Conservation (phyloP, 2,888 invertebrate species). For the Dolichopus griseipennis region DNA sequence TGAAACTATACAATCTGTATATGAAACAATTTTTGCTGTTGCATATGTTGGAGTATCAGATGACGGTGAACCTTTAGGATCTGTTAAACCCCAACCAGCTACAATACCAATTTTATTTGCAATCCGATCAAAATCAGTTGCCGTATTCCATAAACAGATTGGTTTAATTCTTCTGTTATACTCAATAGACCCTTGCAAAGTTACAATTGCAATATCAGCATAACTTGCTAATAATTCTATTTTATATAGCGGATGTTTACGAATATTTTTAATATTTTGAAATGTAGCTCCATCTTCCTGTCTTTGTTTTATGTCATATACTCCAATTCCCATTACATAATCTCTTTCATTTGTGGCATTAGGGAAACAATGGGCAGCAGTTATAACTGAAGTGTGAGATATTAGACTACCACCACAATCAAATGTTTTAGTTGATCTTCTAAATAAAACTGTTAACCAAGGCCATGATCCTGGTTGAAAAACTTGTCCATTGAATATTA, state of each 20-base stretch:
- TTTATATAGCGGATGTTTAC: slow-evolving; percentile 42
- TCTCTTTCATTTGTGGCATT: slow-evolving; percentile 19
- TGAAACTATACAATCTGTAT: slow-evolving; percentile 45
- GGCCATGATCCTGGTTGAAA: slow-evolving; percentile 24
- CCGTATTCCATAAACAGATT: slow-evolving; percentile 33
- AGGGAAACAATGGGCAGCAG: slow-evolving; percentile 44
- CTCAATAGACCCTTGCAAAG: slow-evolving; percentile 33
- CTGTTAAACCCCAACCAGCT: slow-evolving; percentile 34
- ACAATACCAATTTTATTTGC: slow-evolving; percentile 40
- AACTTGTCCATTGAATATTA: slow-evolving; percentile 19
- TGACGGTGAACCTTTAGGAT: slow-evolving; percentile 21
- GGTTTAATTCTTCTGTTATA: slow-evolving; percentile 31
- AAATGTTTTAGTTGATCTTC: slow-evolving; percentile 28
- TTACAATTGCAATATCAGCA: slow-evolving; percentile 46
- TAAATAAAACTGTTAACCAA: slow-evolving; percentile 14
- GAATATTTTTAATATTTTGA: slow-evolving; percentile 28
- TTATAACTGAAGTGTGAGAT: slow-evolving; percentile 33
- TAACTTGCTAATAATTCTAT: slow-evolving; percentile 32
- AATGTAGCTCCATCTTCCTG: slow-evolving; percentile 32
- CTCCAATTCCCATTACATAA: slow-evolving; percentile 40
- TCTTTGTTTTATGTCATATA: slow-evolving; percentile 32
- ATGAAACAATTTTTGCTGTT: slow-evolving; percentile 44
- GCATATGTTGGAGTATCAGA: slow-evolving; percentile 41
- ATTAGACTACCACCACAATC: slow-evolving; percentile 37
- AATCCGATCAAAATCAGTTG: slow-evolving; percentile 24